phyloP scores from a whole-genome alignment of 2,113 vertebrate species.

The Peromyscus californicus region DNA sequence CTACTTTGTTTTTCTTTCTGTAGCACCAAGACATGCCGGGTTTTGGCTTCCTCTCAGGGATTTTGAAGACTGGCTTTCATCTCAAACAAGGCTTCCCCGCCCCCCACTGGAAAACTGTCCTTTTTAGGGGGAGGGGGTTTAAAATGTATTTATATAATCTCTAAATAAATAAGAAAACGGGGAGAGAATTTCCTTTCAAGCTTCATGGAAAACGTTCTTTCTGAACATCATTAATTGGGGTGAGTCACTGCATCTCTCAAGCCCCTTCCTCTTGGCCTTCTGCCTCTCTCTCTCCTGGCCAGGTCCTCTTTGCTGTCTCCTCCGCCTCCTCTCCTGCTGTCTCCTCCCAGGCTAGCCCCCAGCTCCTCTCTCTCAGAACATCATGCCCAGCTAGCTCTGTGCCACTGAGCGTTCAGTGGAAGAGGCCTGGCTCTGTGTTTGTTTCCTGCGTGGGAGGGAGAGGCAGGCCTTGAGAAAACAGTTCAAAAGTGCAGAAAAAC shows the following conservation, averaged over 20 bases:
- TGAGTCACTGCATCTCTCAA: neutral
- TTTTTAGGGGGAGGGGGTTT: conserved; percentile 49
- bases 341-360: neutral
- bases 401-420: conserved; percentile 78
- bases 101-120: conserved; percentile 82
- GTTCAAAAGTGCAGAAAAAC: conserved; percentile 92
- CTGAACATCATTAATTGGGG: conserved; percentile 50
- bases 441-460: conserved; percentile 90
- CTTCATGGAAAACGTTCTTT: conserved; percentile 64
- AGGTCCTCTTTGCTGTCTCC: neutral
- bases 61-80: conserved; percentile 89
- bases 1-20: conserved; percentile 89
- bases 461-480: conserved; percentile 90
- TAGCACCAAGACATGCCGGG: conserved; percentile 85
- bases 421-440: conserved; percentile 85
- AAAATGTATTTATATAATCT: conserved; percentile 85
- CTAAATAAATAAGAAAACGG: conserved; percentile 82
- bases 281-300: neutral
- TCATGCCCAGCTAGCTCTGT: conserved; percentile 24
- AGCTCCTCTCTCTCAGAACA: neutral
- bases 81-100: conserved; percentile 83
- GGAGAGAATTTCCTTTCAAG: conserved; percentile 74
- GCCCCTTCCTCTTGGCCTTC: neutral
- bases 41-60: conserved; percentile 87
- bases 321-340: neutral